These are phyloP conservation scores for Acridotheres tristis DNA, from an alignment of 2,797 vertebrate species.

Conservation along the genomic window DNA sequence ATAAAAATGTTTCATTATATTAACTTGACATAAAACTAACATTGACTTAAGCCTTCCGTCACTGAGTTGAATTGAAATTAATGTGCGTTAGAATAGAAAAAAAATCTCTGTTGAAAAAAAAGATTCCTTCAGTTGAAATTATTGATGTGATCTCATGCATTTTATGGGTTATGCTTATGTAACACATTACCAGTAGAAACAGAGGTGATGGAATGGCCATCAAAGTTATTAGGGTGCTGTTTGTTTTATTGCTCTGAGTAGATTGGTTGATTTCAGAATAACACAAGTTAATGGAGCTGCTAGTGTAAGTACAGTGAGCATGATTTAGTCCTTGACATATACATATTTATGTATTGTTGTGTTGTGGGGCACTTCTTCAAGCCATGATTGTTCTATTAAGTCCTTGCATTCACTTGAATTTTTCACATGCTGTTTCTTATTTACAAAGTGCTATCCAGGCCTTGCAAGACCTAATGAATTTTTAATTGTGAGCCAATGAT, in stretches of 20 bases:
- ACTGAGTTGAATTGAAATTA: background rate
- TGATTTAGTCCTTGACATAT: background rate
- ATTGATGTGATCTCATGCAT: background rate
- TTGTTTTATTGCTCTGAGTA: slow-evolving; percentile 12
- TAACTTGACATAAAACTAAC: background rate
- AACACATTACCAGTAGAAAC: background rate
- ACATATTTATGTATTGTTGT: slow-evolving; percentile 66
- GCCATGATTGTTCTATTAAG: slow-evolving; percentile 66
- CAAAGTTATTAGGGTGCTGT: background rate
- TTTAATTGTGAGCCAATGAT: slow-evolving; percentile 64
- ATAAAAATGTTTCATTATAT: background rate
- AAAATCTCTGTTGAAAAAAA: background rate
- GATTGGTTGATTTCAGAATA: slow-evolving; percentile 1
- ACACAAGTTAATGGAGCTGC: slow-evolving; percentile 36
- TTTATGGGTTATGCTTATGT: background rate
- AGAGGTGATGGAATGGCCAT: background rate
- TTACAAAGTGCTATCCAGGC: slow-evolving; percentile 63
- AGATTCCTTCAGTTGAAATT: background rate
- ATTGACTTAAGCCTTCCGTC: background rate
- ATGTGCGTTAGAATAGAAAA: background rate
- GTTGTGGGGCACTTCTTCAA: slow-evolving; percentile 49
- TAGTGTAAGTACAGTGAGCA: background rate
- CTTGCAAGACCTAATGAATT: slow-evolving; percentile 68
- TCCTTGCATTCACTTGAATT: slow-evolving; percentile 55
- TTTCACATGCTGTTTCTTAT: slow-evolving; percentile 65